Conservation (phyloP, 2,888 invertebrate genomes). For the Zygaena filipendulae region DNA sequence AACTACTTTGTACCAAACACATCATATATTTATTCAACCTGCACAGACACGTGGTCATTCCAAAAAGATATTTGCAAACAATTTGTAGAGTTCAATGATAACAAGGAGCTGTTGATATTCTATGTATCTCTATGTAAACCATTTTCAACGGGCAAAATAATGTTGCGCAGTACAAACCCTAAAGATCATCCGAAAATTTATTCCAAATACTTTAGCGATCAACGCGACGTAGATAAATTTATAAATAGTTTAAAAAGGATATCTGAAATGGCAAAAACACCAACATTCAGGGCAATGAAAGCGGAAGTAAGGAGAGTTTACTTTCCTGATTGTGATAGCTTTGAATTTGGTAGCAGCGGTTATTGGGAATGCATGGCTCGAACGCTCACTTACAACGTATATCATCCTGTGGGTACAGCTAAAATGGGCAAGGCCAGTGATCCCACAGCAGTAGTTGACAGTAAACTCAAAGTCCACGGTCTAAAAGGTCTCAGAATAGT, state of each 20-base stretch:
- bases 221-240: slow-evolving; percentile 39
- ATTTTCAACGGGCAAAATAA: slow-evolving; percentile 39
- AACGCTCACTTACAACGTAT: slow-evolving; percentile 48
- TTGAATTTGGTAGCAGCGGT: slow-evolving; percentile 33
- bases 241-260: slow-evolving; percentile 37
- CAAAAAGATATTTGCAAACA: slow-evolving; percentile 44
- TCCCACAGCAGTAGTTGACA: slow-evolving; percentile 37
- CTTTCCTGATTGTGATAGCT: slow-evolving; percentile 36
- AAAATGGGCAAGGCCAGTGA: slow-evolving; percentile 45
- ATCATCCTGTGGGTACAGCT: slow-evolving; percentile 53
- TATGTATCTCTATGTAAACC: slow-evolving; percentile 48
- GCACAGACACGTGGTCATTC: slow-evolving; percentile 34
- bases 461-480: slow-evolving; percentile 34
- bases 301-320: slow-evolving; percentile 41
- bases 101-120: slow-evolving; percentile 45
- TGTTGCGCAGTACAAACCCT: slow-evolving; percentile 31
- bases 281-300: slow-evolving; percentile 32
- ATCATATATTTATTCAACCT: slow-evolving; percentile 37
- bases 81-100: slow-evolving; percentile 35
- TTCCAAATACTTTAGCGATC: slow-evolving; percentile 46
- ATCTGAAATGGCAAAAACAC: slow-evolving; percentile 37
- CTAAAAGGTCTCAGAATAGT: slow-evolving; percentile 38
- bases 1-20: slow-evolving; percentile 51
- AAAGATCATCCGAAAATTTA: slow-evolving; percentile 44
- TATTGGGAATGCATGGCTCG: slow-evolving; percentile 58